A percentile compares a stretch with the other conserved stretches of the same genome.
Conservation (phyloP, 2,113 vertebrate genomes). For the Lagopus leucura region DNA sequence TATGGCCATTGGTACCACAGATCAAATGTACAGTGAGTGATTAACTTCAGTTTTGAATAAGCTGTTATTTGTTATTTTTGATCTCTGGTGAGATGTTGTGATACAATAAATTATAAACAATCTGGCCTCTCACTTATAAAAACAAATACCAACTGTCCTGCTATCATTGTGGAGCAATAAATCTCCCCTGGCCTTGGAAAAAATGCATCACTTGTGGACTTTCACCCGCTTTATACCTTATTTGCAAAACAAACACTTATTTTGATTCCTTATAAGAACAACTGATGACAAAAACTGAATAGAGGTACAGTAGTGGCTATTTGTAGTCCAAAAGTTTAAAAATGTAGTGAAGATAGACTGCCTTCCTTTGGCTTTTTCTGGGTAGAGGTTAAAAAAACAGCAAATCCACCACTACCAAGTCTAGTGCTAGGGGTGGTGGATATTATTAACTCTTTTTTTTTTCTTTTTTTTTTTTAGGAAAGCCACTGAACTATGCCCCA, state of each 20-base stretch:
- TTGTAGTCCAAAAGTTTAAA: not conserved
- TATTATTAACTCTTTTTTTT: not conserved
- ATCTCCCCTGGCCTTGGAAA: not conserved
- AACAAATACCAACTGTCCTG: not conserved
- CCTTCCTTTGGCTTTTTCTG: not conserved
- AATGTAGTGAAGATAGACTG: not conserved
- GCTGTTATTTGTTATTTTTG: not conserved
- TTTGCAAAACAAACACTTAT: slow-evolving; percentile 3
- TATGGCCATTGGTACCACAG: not conserved
- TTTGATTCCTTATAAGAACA: not conserved
- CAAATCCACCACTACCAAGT: not conserved
- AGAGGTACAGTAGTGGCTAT: not conserved
- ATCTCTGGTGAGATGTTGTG: not conserved
- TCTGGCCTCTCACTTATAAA: not conserved
- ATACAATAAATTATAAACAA: not conserved
- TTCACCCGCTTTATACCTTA: slow-evolving; percentile 15
- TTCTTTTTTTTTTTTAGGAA: not conserved
- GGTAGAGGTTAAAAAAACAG: not conserved
- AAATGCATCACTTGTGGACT: not conserved
- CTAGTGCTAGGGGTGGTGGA: not conserved
- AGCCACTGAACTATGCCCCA: not conserved
- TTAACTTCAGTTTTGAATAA: not conserved
- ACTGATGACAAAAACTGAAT: not conserved
- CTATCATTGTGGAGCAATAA: slow-evolving; percentile 7
- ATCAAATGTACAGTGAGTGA: not conserved